Evolutionary conservation across 2,113 vertebrate genomes (phyloP), one percentile per base, ranked within the genome.

Genomic region (Cariama cristata): DNA sequence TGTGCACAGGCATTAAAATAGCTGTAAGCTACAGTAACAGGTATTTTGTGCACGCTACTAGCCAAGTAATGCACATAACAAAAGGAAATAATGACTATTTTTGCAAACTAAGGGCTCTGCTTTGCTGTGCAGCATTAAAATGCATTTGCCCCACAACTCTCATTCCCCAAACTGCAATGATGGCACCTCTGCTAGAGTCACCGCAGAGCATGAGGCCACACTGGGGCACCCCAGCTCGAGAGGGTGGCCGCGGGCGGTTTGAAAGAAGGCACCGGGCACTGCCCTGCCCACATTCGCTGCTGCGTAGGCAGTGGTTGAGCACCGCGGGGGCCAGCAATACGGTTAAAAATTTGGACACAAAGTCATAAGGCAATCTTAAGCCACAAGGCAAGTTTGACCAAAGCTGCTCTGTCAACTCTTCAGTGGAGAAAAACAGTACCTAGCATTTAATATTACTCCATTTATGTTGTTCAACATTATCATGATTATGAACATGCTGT

Each of bases 171-270:
- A 30, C 20, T 21, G 28, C 60, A 58, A 17, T 0, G 35, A n/a
- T 0, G 0, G 19, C 33, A 56, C 17, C 50, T 69, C 14, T 56
- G 23, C 35, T 27, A 58, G 21, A 63, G 20, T 3, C 5, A 30
- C 60, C 1, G 0, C 4, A 23, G 68, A 40, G 49, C 42, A 45
- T 1, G 2, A 74, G 67, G 58, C 38, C 0, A 4, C 1, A 2
- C 47, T 56, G 56, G 58, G 35, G 3, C 42, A 69, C 5, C 22
- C n/a, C 52, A 38, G 77, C 59, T 42, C 4, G 1, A 30, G 44
- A 50, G 40, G 19, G 42, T 0, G 0, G 42, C 30, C 6, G 2
- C 0, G 0, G 11, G n/a, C 1, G 0, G 38, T 12, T 4, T n/a
- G 55, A 50, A 32, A 47, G 19, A 58, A 35, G 44, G 49, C 23